Evolutionary conservation across 2,797 vertebrate species (phyloP).

Genomic region (Bovichtus variegatus): DNA sequence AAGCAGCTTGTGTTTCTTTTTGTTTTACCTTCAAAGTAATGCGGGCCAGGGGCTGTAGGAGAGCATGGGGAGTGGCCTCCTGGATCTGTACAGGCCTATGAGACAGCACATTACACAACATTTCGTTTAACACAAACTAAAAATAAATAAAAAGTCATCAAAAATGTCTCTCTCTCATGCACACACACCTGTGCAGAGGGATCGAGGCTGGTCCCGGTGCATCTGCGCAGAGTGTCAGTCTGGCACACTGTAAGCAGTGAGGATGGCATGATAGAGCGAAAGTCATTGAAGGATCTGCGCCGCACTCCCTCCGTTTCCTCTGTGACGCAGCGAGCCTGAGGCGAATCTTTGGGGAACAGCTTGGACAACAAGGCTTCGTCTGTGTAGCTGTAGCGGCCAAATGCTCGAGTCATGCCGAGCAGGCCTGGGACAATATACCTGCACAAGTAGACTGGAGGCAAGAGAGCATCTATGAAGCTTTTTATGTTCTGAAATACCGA

Average conservation of each 20-base stretch:
- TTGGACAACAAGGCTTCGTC: conserved; percentile 94
- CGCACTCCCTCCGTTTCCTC: conserved; percentile 92
- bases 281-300: conserved; percentile 96
- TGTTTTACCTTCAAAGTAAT: conserved; percentile 93
- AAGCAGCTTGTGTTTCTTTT: conserved; percentile 8
- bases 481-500: background rate
- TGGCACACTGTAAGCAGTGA: conserved; percentile 92
- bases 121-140: background rate
- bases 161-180: background rate
- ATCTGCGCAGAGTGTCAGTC: conserved; percentile 87
- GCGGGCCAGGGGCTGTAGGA: conserved; percentile 87
- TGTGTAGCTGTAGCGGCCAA: conserved; percentile 94
- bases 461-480: conserved; percentile 23
- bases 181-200: conserved; percentile 68
- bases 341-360: conserved; percentile 90
- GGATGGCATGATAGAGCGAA: conserved; percentile 95
- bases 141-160: background rate
- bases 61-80: conserved; percentile 90
- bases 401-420: conserved; percentile 93
- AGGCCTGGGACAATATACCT: conserved; percentile 91
- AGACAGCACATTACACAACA: conserved; percentile 46
- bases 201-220: conserved; percentile 59
- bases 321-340: conserved; percentile 83
- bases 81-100: conserved; percentile 90
- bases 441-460: conserved; percentile 91